phyloP scores from a whole-genome alignment of 92 coral and sea anemone genomes.

The Paramuricea clavata region DNA sequence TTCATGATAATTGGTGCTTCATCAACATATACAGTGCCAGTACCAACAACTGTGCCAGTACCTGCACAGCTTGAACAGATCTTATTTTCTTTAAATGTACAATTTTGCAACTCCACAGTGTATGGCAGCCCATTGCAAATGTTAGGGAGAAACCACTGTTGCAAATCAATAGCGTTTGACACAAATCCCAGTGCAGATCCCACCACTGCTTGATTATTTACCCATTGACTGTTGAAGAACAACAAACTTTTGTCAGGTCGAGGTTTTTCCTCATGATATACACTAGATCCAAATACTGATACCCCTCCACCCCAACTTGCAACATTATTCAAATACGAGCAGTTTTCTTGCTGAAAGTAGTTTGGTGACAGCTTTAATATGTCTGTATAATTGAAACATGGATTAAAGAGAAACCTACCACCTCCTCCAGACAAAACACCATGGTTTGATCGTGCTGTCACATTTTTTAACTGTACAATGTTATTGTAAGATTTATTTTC shows the following conservation, averaged over 20 bases:
- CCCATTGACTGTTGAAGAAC: slow-evolving; percentile 51
- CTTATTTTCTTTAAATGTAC: slow-evolving; percentile 35
- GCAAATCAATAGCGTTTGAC: neutral
- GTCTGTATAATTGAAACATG: neutral
- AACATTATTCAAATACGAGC: slow-evolving; percentile 60
- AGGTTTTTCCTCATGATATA: slow-evolving; percentile 7
- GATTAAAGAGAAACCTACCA: slow-evolving; percentile 67
- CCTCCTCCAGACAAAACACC: slow-evolving; percentile 81
- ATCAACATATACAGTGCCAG: slow-evolving; percentile 70
- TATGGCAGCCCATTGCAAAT: slow-evolving; percentile 21
- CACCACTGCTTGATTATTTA: slow-evolving; percentile 32
- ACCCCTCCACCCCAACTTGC: slow-evolving; percentile 79
- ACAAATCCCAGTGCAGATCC: slow-evolving; percentile 61
- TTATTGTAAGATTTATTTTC: slow-evolving; percentile 71
- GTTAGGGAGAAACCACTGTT: neutral
- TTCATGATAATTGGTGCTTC: slow-evolving; percentile 56
- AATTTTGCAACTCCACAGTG: slow-evolving; percentile 51
- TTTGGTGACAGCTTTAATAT: slow-evolving; percentile 37
- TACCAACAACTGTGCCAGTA: slow-evolving; percentile 71
- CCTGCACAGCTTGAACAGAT: slow-evolving; percentile 4
- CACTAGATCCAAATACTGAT: slow-evolving; percentile 61
- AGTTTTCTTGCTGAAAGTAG: slow-evolving; percentile 63
- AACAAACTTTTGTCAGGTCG: slow-evolving; percentile 25
- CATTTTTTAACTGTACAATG: slow-evolving; percentile 47
- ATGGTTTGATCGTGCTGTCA: slow-evolving; percentile 63